Evolutionary conservation across 2,113 vertebrate species (phyloP), one percentile per base, ranked within the genome.

Genomic region (Neodon shergylaensis): DNA sequence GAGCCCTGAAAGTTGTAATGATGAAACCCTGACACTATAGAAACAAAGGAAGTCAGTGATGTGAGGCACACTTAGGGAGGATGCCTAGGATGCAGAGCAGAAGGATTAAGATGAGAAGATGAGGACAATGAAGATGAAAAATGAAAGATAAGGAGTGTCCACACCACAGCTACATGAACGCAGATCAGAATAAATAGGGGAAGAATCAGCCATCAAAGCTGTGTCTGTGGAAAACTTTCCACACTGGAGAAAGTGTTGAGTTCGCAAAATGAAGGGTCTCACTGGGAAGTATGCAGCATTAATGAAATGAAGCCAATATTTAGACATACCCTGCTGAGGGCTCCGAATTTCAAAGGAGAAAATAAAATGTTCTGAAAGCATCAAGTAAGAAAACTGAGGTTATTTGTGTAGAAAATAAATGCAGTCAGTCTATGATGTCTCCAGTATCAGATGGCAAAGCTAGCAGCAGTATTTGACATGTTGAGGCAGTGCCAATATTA

Each of bases 341-440:
- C 87, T 86, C 72, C 88, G 79, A 94, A 94, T 96, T 97, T 98
- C 85, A 94, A 96, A 96, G 61, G 63, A 95, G 58, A 85, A 47
- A 66, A 58, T 70, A 92, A 94, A 88, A 72, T 7, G n/a, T 49
- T 28, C 65, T 68, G 58, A 13, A 82, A 93, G 85, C 21, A 92
- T 82, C 52, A 94, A 85, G 66, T 78, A 92, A 87, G n/a, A 88
- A 92, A 94, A 94, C 78, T 74, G 44, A 93, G 39, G 82, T 90
- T 87, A 66, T 76, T 70, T 92, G 42, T 77, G 44, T 24, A 66
- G 54, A 58, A 54, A 58, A 86, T 83, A 91, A 90, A 33, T n/a
- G 21, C 54, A 63, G 13, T 26, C 44, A n/a, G 24, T 90, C 4
- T 92, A 63, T 66, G 76, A 54, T 68, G n/a, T 84, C 16, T 91